Base-by-base conservation (phyloP, 2,888 invertebrate species). In the Colletes collaris region DNA sequence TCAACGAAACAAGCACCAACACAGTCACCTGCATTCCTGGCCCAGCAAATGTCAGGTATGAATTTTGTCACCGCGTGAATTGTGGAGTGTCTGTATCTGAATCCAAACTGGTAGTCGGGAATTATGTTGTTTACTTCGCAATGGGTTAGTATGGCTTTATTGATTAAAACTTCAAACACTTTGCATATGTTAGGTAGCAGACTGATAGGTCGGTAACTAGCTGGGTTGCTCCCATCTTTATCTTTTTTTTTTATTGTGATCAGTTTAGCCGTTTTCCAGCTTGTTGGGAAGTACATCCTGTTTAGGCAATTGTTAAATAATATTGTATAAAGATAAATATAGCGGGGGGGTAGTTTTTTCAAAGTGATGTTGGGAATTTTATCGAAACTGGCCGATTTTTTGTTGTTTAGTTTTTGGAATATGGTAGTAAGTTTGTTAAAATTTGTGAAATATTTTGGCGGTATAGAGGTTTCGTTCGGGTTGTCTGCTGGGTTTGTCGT, bases 241-340 rank as follows among this genome's bases (percentile, higher is more conserved):
- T 13, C 37, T 46, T 62, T 67, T 71, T 86, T 81, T 27, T 46
- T 19, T 6, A 87, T 65, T 0, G 86, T 67, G 0, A 87, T 81
- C 0, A 87, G 65, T 75, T 87, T 89, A 0, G 86, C 87, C 11
- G 35, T 74, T 76, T 85, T 86, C 85, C 85, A 86, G 4, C 13
- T 69, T 0, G 35, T 50, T 0, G 91, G 90, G 81, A 89, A 90
- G 46, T 86, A 81, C 5, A 68, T 83, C 19, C 84, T 86, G 11
- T 91, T 90, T 10, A 81, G 55, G 11, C 69, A 65, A 44, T 84
- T 86, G 46, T 82, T 86, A 35, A 86, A 86, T 1, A 84, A 10
- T 13, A 84, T 53, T 2, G 55, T 60, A 13, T 71, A 74, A 40
- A 44, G 16, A 2, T 62, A n/a, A 11, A 49, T 49, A 13, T 49